Evolutionary conservation across 2,113 vertebrate genomes (phyloP), one percentile per base, ranked within the genome.

Genomic region (Hemiprocne comata): DNA sequence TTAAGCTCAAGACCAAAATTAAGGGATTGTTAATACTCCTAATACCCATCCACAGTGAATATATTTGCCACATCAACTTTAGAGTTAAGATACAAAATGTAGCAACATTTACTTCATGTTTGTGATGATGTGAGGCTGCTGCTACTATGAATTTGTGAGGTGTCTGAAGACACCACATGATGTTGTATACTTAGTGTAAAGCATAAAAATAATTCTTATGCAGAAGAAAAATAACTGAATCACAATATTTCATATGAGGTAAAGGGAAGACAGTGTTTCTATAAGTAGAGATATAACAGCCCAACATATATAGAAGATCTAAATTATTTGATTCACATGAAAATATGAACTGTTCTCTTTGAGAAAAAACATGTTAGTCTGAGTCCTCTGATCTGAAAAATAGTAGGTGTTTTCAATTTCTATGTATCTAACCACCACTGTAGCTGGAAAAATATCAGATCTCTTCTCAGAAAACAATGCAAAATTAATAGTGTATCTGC

Each of bases 121-220:
- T 85, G 10, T 73, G 7, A 24, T 40, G 12, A 6, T 28, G 9
- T 46, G 14, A 23, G 36, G 62, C 15, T 75, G 23, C 23, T 75
- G 13, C 9, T 83, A 18, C 26, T 6, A 1, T 33, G 24, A 83
- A 57, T 66, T 40, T 76, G 15, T 76, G 25, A 80, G 6, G 44
- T 36, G 23, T 31, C 1, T 12, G 48, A 84, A 72, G 26, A 55
- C 3, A n/a, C 4, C 0, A 1, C 4, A 29, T 50, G 17, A 60
- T 29, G 8, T 28, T 25, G 3, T 34, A 19, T 53, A 7, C 23
- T 48, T 62, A 4, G 2, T 65, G 8, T 70, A 57, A 79, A 65
- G 20, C 14, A n/a, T 31, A 65, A 76, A 80, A 81, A 36, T n/a
- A 38, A n/a, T 57, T 70, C 19, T 78, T 16, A 57, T 31, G 66